phyloP scores from a whole-genome alignment of 1,140 invertebrate genomes.

The Trinorchestia longiramus region DNA sequence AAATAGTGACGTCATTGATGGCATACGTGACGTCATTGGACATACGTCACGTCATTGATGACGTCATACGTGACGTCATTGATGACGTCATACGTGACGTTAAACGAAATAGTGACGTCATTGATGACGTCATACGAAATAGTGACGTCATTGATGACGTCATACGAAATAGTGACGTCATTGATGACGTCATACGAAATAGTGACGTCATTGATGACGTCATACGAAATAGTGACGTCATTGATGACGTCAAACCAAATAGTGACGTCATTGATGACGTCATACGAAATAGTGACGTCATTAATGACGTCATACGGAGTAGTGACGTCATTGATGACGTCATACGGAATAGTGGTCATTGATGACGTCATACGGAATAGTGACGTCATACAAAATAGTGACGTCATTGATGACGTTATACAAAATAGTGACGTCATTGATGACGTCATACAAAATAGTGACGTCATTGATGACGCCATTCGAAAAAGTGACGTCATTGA shows the following conservation, averaged over 20 bases:
- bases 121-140: too few species aligned
- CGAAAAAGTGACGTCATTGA: too few species aligned
- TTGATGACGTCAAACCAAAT: background rate
- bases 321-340: background rate
- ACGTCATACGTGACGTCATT: background rate
- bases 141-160: background rate
- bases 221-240: background rate
- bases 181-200: background rate
- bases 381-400: background rate
- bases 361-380: background rate
- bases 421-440: background rate
- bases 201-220: background rate
- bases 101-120: background rate
- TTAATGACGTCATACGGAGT: background rate
- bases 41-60: background rate
- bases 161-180: background rate
- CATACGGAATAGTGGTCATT: background rate
- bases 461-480: background rate
- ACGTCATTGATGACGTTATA: background rate
- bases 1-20: background rate
- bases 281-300: background rate
- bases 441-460: background rate
- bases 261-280: background rate
- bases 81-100: background rate
- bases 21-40: background rate